Base-by-base conservation (phyloP, 2,888 invertebrate genomes). In the Dascillus cervinus region DNA sequence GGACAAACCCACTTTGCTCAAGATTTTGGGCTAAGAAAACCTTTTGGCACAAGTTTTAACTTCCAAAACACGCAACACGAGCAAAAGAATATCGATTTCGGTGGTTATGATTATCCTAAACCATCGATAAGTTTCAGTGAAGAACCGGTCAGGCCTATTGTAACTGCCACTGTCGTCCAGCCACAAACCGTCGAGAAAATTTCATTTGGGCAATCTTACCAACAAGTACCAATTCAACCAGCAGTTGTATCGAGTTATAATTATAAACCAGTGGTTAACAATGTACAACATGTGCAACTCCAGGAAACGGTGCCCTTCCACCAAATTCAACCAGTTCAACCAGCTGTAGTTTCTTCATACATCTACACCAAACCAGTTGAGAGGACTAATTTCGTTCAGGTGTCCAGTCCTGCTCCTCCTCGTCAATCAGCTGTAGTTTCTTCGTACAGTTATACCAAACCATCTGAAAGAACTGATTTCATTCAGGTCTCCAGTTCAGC, bases 401-500 rank as follows among this genome's bases (percentile, higher is more conserved):
- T 17, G 4, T 17, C 17, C 6, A 17, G 17, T 8, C 5, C 6
- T 17, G 8, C 4, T 17, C 28, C 19, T 29, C 13, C 29, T 13
- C 19, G 55, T 26, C 32, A 38, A 21, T 48, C 50, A 13, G 48
- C 54, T 2, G 58, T 29, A 3, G 13, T 29, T 22, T 30, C 34
- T 58, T 25, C 63, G 66, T 29, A 57, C 56, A 47, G 42, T 64
- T 4, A 26, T 13, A 12, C 3, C 8, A 3, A 25, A 6, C 25
- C 53, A 61, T 44, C 41, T 60, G 4, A 55, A 56, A n/a, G 13
- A 11, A 12, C 10, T 11, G 11, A 25, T 25, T n/a, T n/a, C 3
- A n/a, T 11, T 11, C 25, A 25, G 12, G 19, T 29, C 10, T 24
- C 34, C 3, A 30, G 30, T 11, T 30, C 11, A 11, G 23, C 17